phyloP scores from a whole-genome alignment of 1,140 invertebrate genomes.

The Physella acuta region DNA sequence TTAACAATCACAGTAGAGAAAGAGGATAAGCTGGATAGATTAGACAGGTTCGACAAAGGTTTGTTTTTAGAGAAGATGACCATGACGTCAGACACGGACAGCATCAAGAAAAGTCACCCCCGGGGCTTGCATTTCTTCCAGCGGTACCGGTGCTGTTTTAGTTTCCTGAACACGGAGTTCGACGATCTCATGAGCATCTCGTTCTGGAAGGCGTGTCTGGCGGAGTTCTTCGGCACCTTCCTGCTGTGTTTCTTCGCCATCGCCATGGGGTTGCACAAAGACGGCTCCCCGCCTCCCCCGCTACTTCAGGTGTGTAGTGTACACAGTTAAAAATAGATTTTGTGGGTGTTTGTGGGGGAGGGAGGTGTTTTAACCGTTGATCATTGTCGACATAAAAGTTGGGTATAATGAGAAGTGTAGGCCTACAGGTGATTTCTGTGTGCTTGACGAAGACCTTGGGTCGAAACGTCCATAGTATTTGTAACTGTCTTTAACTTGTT shows the following conservation, averaged over 20 bases:
- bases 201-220: conserved; percentile 1
- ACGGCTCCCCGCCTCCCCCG: neutral
- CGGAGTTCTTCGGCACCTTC: neutral
- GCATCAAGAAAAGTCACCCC: neutral
- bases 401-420: too few species aligned
- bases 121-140: neutral
- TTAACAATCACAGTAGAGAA: too few species aligned
- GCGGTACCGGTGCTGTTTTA: neutral
- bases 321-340: too few species aligned
- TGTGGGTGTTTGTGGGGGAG: too few species aligned
- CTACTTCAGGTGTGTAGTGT: neutral
- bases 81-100: neutral
- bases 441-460: too few species aligned
- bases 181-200: neutral
- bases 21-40: neutral
- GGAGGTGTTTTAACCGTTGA: too few species aligned
- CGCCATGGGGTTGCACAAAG: neutral
- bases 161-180: conserved; percentile 2
- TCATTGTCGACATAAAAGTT: too few species aligned
- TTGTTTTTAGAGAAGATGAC: neutral
- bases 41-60: neutral
- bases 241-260: conserved; percentile 6
- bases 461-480: too few species aligned
- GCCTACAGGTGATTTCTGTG: too few species aligned
- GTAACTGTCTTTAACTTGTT: too few species aligned